These are phyloP conservation scores for Crioceris asparagi DNA, from an alignment of 2,888 invertebrate species.

Conservation along the genomic window DNA sequence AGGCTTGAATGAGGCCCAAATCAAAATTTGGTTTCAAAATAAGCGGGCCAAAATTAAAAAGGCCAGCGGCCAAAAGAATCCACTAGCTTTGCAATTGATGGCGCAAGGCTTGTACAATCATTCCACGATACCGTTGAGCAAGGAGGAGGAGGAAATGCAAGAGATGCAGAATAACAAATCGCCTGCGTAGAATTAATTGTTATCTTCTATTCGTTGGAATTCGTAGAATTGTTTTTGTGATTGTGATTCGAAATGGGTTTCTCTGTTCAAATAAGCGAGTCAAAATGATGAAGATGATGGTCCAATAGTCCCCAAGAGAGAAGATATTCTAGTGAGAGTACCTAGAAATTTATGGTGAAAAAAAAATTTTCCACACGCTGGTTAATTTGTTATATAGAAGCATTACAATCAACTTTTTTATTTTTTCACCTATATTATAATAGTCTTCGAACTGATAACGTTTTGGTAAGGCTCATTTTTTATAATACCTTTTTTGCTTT, in stretches of 20 bases:
- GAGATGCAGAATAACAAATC: background rate
- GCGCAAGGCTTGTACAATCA: conserved; percentile 93
- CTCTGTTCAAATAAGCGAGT: too few relatives aligned
- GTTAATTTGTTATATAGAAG: too few relatives aligned
- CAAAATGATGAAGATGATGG: background rate
- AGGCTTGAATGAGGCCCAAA: conserved; percentile 91
- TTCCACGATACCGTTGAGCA: conserved; percentile 63
- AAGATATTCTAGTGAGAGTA: background rate
- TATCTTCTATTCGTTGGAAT: too few relatives aligned
- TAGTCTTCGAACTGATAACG: too few relatives aligned
- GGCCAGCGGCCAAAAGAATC: conserved; percentile 72
- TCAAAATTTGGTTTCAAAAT: conserved; percentile 97
- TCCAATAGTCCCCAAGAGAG: background rate
- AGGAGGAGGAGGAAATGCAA: conserved; percentile 62
- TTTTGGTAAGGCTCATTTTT: too few relatives aligned
- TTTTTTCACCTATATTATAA: too few relatives aligned
- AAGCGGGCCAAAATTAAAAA: conserved; percentile 98
- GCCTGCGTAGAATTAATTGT: background rate
- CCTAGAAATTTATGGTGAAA: too few relatives aligned
- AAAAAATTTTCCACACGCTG: too few relatives aligned
- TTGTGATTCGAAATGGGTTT: too few relatives aligned
- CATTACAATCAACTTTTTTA: too few relatives aligned
- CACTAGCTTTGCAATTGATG: conserved; percentile 82
- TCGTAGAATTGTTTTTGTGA: too few relatives aligned
- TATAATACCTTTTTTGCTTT: too few relatives aligned